Evolutionary conservation across 2,888 invertebrate species (phyloP).

Genomic region (Tholera decimalis): DNA sequence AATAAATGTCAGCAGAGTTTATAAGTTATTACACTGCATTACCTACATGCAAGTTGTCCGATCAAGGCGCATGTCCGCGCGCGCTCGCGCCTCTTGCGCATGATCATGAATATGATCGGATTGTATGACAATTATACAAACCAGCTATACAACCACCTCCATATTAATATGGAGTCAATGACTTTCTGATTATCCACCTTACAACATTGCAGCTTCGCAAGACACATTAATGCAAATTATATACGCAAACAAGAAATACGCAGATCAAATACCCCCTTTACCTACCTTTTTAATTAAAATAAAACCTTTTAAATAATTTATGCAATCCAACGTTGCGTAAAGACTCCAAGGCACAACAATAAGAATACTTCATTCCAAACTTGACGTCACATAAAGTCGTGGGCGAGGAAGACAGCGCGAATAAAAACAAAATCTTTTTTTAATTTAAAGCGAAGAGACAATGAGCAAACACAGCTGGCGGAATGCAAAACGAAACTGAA

Average conservation of each 20-base stretch:
- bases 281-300: slow-evolving; percentile 81
- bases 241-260: slow-evolving; percentile 48
- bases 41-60: slow-evolving; percentile 59
- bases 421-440: slow-evolving; percentile 86
- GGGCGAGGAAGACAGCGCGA: slow-evolving; percentile 85
- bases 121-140: slow-evolving; percentile 62
- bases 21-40: slow-evolving; percentile 17
- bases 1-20: slow-evolving; percentile 32
- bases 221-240: slow-evolving; percentile 66
- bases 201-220: slow-evolving; percentile 55
- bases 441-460: slow-evolving; percentile 88
- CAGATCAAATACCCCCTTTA: slow-evolving; percentile 63
- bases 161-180: slow-evolving; percentile 63
- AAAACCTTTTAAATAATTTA: slow-evolving; percentile 84
- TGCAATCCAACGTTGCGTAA: slow-evolving; percentile 87
- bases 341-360: slow-evolving; percentile 81
- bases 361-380: slow-evolving; percentile 89
- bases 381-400: slow-evolving; percentile 90
- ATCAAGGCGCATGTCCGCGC: slow-evolving; percentile 72
- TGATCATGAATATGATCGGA: slow-evolving; percentile 69
- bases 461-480: slow-evolving; percentile 90
- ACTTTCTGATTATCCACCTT: slow-evolving; percentile 61
- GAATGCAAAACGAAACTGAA: slow-evolving; percentile 88
- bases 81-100: slow-evolving; percentile 72
- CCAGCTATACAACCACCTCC: slow-evolving; percentile 52